Percentiles rank a stretch among this genome's conserved stretches.
These are phyloP conservation scores for Glaucomys volans DNA, from an alignment of 2,113 vertebrate species.

Conservation along the genomic window DNA sequence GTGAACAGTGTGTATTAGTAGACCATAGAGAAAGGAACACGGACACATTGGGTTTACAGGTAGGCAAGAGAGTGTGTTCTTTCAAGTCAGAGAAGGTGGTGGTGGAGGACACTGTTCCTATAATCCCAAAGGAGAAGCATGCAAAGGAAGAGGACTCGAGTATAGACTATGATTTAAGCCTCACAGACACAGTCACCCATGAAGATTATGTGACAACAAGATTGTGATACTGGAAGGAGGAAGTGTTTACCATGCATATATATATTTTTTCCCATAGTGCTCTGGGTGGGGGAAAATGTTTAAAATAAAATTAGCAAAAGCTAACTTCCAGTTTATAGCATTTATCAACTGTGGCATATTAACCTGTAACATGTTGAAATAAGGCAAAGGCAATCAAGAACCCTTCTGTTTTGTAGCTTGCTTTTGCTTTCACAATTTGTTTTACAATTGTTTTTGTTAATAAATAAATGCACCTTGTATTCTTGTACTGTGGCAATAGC, in stretches of 20 bases:
- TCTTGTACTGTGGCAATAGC: conserved; percentile 88
- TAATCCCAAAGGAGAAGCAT: conserved; percentile 70
- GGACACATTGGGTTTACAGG: conserved; percentile 74
- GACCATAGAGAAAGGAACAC: conserved; percentile 70
- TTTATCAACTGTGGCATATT: conserved; percentile 80
- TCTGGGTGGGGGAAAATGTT: conserved; percentile 69
- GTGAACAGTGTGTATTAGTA: conserved; percentile 69
- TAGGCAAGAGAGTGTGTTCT: conserved; percentile 72
- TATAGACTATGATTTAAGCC: conserved; percentile 76
- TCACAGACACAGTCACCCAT: conserved; percentile 81
- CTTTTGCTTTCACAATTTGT: conserved; percentile 86
- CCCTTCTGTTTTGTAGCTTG: conserved; percentile 84
- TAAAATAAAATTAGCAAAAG: conserved; percentile 80
- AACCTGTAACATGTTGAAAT: conserved; percentile 81
- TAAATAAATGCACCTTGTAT: conserved; percentile 88
- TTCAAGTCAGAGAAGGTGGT: conserved; percentile 77
- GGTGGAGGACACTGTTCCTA: conserved; percentile 79
- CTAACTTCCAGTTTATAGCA: conserved; percentile 82
- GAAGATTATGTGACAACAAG: conserved; percentile 88
- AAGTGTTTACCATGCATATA: conserved; percentile 72
- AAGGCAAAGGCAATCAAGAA: conserved; percentile 77
- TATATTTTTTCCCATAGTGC: conserved; percentile 82
- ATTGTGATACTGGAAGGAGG: conserved; percentile 83
- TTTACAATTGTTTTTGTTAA: conserved; percentile 86
- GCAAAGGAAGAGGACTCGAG: conserved; percentile 72